Evolutionary conservation across 2,888 invertebrate species (phyloP).

Genomic region (Bruchidius siliquastri): DNA sequence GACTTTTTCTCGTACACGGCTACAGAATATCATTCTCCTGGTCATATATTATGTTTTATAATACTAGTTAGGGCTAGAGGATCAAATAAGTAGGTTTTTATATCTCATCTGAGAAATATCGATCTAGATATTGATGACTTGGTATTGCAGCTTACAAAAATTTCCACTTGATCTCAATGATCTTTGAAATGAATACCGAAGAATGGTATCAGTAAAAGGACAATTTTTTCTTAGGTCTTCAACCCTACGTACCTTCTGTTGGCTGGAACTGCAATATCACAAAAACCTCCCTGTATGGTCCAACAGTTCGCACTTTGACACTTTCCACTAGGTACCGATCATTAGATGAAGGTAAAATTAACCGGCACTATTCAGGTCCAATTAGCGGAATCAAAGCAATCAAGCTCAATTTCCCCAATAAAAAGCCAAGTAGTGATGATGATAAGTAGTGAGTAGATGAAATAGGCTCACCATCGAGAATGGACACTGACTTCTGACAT

Average conservation of each 20-base stretch:
- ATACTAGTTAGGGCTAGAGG: too few species aligned
- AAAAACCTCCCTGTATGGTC: neutral
- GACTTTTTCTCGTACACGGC: too few species aligned
- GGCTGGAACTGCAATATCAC: neutral
- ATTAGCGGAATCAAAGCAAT: conserved; percentile 39
- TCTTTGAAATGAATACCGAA: too few species aligned
- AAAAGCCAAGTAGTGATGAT: neutral
- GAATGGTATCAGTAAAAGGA: too few species aligned
- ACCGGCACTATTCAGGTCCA: neutral
- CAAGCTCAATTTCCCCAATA: conserved; percentile 36
- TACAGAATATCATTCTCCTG: too few species aligned
- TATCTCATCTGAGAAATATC: too few species aligned
- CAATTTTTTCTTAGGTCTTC: too few species aligned
- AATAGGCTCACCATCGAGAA: conserved; percentile 6
- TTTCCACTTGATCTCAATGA: too few species aligned
- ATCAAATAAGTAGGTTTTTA: too few species aligned
- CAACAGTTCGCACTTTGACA: neutral
- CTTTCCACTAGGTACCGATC: neutral
- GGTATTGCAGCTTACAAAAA: too few species aligned
- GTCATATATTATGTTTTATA: too few species aligned
- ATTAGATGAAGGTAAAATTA: neutral
- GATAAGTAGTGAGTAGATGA: neutral
- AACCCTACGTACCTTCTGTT: neutral
- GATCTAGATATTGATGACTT: too few species aligned
- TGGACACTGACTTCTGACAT: conserved; percentile 45